A percentile compares a stretch with the other conserved stretches of the same genome.
Evolutionary conservation across 2,797 vertebrate species (phyloP).

Genomic region (Sphenopsis melanotis): DNA sequence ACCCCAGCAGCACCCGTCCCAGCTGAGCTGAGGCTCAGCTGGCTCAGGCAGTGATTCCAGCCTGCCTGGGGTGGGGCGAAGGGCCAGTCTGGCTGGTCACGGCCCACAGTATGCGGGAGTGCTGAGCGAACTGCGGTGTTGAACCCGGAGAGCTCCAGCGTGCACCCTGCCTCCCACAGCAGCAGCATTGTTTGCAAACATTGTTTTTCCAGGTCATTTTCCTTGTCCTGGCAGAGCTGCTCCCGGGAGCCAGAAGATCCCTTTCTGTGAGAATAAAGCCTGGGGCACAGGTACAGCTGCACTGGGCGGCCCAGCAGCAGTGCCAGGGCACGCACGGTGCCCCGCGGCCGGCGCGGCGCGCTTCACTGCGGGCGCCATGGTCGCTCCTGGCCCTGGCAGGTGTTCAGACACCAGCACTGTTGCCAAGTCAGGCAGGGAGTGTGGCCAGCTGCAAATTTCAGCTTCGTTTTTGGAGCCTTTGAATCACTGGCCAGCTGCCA

Average conservation of each 20-base stretch:
- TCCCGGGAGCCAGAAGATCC: not conserved
- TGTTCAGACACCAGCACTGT: not conserved
- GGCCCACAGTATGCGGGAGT: accelerated
- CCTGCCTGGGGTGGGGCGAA: accelerated
- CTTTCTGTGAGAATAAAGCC: slow-evolving; percentile 15
- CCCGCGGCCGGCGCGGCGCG: not conserved
- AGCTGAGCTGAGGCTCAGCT: not conserved
- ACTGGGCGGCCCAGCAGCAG: not conserved
- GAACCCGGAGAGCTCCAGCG: accelerated
- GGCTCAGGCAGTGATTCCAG: not conserved
- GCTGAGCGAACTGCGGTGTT: accelerated
- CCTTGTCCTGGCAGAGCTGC: not conserved
- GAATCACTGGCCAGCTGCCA: slow-evolving; percentile 38
- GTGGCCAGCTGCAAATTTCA: slow-evolving; percentile 54
- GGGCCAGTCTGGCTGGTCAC: accelerated
- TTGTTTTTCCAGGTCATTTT: not conserved
- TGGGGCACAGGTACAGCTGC: not conserved
- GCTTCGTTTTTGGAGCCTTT: slow-evolving; percentile 35
- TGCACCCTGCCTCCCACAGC: not conserved
- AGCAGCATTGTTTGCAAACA: not conserved
- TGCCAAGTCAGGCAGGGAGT: slow-evolving; percentile 35
- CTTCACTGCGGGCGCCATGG: not conserved
- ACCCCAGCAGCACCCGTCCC: accelerated
- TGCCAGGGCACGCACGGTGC: not conserved
- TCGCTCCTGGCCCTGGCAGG: slow-evolving; percentile 17